These are phyloP conservation scores for Diarsia brunnea DNA, from an alignment of 2,888 invertebrate genomes.

Conservation along the genomic window DNA sequence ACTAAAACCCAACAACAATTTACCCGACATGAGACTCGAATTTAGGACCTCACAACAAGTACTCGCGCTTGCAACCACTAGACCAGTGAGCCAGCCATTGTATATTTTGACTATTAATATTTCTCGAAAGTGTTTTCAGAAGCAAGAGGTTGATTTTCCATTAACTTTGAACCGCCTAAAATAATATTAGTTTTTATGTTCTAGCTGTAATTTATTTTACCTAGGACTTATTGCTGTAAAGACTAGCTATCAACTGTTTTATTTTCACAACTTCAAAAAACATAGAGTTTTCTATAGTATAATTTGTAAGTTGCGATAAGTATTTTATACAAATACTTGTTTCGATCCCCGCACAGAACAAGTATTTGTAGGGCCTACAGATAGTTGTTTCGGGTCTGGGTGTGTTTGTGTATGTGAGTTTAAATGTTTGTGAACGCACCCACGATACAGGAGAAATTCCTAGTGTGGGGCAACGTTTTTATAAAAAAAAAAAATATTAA, in stretches of 20 bases:
- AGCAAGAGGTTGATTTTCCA: not conserved
- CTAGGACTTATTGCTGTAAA: not conserved
- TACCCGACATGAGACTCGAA: not conserved
- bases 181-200: conserved; percentile 16
- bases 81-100: not conserved
- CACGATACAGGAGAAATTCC: no score
- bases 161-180: conserved; percentile 23
- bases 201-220: not conserved
- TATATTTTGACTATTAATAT: not conserved
- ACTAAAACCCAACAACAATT: no score
- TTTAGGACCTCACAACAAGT: not conserved
- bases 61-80: not conserved
- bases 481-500: no score
- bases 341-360: no score
- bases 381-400: no score
- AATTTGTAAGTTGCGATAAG: no score
- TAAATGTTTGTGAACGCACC: no score
- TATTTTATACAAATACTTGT: no score
- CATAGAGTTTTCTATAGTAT: no score
- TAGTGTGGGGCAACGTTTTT: no score
- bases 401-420: no score
- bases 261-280: not conserved
- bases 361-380: no score
- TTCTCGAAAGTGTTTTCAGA: conserved; percentile 9
- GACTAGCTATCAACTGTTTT: not conserved